These are phyloP conservation scores for Conus ventricosus DNA, from an alignment of 1,140 invertebrate species.

Conservation along the genomic window DNA sequence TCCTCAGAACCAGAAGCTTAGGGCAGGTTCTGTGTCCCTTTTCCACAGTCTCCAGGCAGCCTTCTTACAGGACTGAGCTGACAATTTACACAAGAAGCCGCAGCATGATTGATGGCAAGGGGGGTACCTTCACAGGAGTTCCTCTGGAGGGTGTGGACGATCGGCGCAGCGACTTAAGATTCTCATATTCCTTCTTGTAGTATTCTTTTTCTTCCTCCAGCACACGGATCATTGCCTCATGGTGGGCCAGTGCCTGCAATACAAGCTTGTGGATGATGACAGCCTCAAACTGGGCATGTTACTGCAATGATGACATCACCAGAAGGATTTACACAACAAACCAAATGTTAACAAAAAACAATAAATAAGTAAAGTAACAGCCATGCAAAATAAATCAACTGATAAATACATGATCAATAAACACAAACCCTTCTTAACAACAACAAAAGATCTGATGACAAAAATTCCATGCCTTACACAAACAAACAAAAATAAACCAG, in stretches of 20 bases:
- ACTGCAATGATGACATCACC: background rate
- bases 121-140: conserved; percentile 62
- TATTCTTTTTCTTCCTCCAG: conserved; percentile 73
- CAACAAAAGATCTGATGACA: too few relatives aligned
- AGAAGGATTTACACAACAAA: background rate
- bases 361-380: background rate
- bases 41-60: too few relatives aligned
- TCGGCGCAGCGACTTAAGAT: conserved; percentile 58
- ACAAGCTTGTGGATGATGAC: background rate
- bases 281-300: background rate
- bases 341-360: background rate
- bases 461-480: too few relatives aligned
- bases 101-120: too few relatives aligned
- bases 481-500: too few relatives aligned
- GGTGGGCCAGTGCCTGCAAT: conserved; percentile 61
- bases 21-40: too few relatives aligned
- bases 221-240: conserved; percentile 67
- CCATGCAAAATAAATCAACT: too few relatives aligned
- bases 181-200: conserved; percentile 71
- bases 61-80: too few relatives aligned
- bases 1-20: too few relatives aligned
- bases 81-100: too few relatives aligned
- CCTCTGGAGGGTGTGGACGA: conserved; percentile 60
- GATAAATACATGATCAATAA: too few relatives aligned
- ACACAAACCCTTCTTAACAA: too few relatives aligned